Conservation (phyloP, 2,113 vertebrate genomes). For the Dunckerocampus dactyliophorus region DNA sequence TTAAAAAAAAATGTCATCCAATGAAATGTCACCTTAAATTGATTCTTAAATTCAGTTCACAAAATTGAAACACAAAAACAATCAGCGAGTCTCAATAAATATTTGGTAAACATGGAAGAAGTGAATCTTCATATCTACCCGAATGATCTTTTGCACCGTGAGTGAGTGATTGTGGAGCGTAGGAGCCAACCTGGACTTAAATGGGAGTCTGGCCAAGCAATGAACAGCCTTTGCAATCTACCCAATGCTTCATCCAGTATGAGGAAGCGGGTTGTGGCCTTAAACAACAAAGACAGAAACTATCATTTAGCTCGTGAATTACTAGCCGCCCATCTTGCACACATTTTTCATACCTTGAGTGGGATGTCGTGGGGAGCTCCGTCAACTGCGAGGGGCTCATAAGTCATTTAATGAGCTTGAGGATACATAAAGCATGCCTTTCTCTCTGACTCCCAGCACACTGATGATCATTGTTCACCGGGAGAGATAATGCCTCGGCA, state of each 20-base stretch:
- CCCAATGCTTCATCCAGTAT: neutral
- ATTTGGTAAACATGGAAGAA: too few species aligned
- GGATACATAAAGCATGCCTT: slow-evolving; percentile 32
- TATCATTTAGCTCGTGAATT: slow-evolving; percentile 2
- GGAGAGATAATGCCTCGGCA: slow-evolving; percentile 39
- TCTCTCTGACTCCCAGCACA: slow-evolving; percentile 25
- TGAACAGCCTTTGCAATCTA: slow-evolving; percentile 5
- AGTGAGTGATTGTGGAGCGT: neutral
- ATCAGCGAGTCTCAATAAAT: too few species aligned
- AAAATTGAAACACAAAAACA: too few species aligned
- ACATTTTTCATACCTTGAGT: slow-evolving; percentile 14
- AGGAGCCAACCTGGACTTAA: neutral
- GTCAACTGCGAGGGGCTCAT: slow-evolving; percentile 31
- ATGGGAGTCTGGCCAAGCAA: neutral
- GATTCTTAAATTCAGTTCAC: too few species aligned
- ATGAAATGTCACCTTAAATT: too few species aligned
- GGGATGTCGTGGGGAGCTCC: slow-evolving; percentile 18
- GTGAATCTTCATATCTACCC: too few species aligned
- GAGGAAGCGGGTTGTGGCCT: neutral
- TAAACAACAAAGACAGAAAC: slow-evolving; percentile 11
- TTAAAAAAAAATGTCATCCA: too few species aligned
- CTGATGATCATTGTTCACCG: slow-evolving; percentile 40
- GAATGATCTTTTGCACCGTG: too few species aligned
- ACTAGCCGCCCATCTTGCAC: slow-evolving; percentile 1
- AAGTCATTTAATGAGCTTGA: slow-evolving; percentile 48